These are phyloP conservation scores for Chascanopsetta lugubris DNA, from an alignment of 2,113 vertebrate species.

Conservation along the genomic window DNA sequence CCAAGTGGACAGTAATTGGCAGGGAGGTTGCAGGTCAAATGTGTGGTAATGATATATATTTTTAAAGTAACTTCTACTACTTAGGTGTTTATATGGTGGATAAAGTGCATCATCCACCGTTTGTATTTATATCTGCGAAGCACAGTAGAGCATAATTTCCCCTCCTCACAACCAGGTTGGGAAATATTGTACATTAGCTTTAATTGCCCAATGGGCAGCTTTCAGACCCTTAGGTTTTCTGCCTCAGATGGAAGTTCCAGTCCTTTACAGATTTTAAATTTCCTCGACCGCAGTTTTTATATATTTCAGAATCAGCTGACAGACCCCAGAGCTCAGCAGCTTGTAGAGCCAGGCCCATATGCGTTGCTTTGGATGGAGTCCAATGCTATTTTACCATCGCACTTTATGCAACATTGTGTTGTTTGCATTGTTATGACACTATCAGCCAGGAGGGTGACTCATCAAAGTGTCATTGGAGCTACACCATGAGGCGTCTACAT, in stretches of 20 bases:
- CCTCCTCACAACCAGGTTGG: neutral
- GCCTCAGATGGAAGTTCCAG: neutral
- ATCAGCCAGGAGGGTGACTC: conserved; percentile 27
- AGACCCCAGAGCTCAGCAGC: neutral
- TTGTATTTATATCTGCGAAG: neutral
- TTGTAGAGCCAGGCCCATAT: neutral
- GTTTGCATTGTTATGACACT: conserved; percentile 23
- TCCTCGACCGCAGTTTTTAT: neutral
- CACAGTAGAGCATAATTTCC: neutral
- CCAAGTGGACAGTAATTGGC: neutral
- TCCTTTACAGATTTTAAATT: neutral
- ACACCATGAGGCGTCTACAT: conserved; percentile 2
- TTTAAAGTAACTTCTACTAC: neutral
- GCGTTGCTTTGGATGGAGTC: conserved; percentile 11
- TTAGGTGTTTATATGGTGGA: neutral
- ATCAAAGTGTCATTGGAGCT: conserved; percentile 29
- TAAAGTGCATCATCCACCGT: neutral
- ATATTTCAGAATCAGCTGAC: conserved; percentile 6
- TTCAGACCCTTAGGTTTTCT: neutral
- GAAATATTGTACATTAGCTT: neutral
- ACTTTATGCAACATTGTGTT: conserved; percentile 13
- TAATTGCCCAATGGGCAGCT: neutral
- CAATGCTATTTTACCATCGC: neutral
- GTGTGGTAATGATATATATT: neutral
- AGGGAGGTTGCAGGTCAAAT: too few relatives aligned